Conservation (phyloP, 2,888 invertebrate genomes). For the Hydriomena furcata region DNA sequence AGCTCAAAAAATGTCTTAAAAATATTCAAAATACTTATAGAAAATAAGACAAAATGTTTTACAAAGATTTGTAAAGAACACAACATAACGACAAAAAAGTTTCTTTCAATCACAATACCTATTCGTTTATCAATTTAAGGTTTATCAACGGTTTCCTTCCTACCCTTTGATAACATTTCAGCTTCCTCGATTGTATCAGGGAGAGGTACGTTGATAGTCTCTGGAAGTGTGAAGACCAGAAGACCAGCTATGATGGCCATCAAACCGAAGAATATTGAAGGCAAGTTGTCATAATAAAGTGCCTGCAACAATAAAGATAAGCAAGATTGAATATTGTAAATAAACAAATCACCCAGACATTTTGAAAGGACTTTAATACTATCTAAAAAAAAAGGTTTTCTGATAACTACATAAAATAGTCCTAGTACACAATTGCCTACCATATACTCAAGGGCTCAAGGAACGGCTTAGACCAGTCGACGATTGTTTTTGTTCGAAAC, state of each 20-base stretch:
- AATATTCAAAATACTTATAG: background rate
- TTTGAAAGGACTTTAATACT: too few species aligned
- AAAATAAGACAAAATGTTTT: background rate
- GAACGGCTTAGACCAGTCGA: too few species aligned
- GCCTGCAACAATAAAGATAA: background rate
- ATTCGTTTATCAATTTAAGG: background rate
- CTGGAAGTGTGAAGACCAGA: constrained; percentile 84
- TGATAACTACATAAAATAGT: too few species aligned
- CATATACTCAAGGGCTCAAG: too few species aligned
- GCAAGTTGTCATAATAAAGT: constrained; percentile 68
- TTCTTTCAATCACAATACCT: too few species aligned
- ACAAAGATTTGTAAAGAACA: background rate
- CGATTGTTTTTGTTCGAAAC: too few species aligned
- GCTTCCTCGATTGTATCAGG: constrained; percentile 86
- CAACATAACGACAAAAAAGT: background rate
- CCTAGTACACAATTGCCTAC: too few species aligned
- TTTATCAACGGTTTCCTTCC: constrained; percentile 20
- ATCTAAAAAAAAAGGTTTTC: too few species aligned
- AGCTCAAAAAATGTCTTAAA: too few species aligned
- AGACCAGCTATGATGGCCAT: constrained; percentile 80
- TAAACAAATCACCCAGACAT: too few species aligned
- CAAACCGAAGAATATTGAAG: constrained; percentile 84
- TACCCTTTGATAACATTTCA: constrained; percentile 57
- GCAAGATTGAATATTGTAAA: background rate
- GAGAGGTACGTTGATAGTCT: constrained; percentile 83